Conservation (phyloP, 2,797 vertebrate genomes). For the Distichodus sexfasciatus region DNA sequence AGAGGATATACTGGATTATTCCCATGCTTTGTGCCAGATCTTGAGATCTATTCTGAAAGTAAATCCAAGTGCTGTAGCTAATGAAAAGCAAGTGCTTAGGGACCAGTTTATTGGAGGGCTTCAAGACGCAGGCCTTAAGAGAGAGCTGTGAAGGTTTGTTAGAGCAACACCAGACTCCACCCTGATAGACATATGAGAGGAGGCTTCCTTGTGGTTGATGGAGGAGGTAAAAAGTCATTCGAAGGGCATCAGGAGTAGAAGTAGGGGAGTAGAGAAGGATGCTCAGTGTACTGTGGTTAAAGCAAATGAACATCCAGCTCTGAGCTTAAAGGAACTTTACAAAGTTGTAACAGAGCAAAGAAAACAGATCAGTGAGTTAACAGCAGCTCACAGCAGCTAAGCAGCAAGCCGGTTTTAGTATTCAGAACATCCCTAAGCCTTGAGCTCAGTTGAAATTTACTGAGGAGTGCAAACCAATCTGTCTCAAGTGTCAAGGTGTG, state of each 20-base stretch:
- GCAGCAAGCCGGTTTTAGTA: no score
- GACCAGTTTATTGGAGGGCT: not conserved
- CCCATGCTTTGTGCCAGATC: not conserved
- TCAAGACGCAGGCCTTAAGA: no score
- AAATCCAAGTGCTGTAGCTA: not conserved
- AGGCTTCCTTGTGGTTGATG: not conserved
- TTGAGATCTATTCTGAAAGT: not conserved
- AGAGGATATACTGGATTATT: no score
- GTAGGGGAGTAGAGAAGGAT: not conserved
- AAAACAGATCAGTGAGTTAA: no score
- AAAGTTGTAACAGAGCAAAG: no score
- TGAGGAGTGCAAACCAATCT: conserved; percentile 12
- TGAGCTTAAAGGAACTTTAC: no score
- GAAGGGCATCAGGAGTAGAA: not conserved
- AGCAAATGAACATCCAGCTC: no score
- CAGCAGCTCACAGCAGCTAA: no score
- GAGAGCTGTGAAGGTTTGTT: not conserved
- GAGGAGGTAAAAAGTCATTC: not conserved
- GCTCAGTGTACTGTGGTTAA: not conserved
- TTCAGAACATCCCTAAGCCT: no score
- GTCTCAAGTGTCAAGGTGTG: conserved; percentile 19
- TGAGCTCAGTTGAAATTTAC: no score
- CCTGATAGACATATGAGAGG: not conserved
- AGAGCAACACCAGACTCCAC: not conserved
- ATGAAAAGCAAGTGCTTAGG: no score